Conservation (phyloP, 2,888 invertebrate genomes). For the Caenorhabditis zanzibari region DNA sequence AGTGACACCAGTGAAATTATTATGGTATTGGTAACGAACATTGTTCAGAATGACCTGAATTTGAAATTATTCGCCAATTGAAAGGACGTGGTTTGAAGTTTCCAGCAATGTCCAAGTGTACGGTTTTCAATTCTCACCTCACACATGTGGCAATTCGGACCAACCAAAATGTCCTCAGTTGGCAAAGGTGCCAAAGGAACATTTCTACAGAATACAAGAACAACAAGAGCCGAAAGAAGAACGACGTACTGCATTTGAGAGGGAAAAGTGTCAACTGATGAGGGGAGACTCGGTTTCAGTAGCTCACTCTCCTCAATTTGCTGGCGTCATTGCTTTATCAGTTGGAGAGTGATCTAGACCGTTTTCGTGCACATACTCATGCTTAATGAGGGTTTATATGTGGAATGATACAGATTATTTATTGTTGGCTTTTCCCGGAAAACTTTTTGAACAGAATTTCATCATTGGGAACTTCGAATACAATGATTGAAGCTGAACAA, state of each 20-base stretch:
- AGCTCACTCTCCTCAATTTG: conserved; percentile 14
- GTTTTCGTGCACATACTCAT: conserved; percentile 13
- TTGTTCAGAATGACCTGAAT: conserved; percentile 71
- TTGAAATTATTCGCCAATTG: neutral
- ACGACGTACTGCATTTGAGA: conserved; percentile 4
- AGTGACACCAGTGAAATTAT: conserved; percentile 65
- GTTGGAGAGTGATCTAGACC: conserved; percentile 29
- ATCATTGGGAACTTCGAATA: too few species aligned
- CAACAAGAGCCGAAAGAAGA: conserved; percentile 16
- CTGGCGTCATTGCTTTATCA: conserved; percentile 49
- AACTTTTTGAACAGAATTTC: too few species aligned
- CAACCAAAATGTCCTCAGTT: conserved; percentile 21
- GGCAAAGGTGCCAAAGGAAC: conserved; percentile 9
- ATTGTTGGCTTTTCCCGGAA: neutral
- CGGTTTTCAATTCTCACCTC: conserved; percentile 47
- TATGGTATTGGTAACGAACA: conserved; percentile 63
- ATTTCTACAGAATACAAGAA: conserved; percentile 9
- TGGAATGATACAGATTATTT: neutral
- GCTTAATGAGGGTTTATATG: neutral
- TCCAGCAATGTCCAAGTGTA: too few species aligned
- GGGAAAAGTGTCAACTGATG: neutral
- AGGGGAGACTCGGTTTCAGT: conserved; percentile 6
- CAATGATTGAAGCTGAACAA: too few species aligned
- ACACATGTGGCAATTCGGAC: conserved; percentile 66
- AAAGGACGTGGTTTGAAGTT: neutral